Conservation (phyloP, 2,113 vertebrate genomes). For the Tragulus kanchil region DNA sequence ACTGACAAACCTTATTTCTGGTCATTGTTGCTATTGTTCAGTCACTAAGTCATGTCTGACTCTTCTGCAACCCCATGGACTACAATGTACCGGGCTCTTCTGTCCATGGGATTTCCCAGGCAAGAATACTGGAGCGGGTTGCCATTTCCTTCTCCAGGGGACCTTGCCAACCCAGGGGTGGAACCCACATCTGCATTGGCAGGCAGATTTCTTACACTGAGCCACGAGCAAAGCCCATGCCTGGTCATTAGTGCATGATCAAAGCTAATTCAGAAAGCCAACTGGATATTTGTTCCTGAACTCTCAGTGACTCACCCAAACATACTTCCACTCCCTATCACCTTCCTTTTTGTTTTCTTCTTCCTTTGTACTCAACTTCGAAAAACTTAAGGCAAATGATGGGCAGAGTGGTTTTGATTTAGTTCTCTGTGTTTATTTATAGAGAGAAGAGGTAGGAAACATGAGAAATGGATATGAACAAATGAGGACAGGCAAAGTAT, state of each 20-base stretch:
- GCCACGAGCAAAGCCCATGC: not conserved
- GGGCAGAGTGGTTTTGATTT: not conserved
- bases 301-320: not conserved
- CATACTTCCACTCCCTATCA: not conserved
- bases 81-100: not conserved
- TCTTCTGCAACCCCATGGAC: not conserved
- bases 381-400: not conserved
- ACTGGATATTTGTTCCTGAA: not conserved
- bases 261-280: not conserved
- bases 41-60: not conserved
- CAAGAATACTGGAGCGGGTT: not conserved
- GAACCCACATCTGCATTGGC: not conserved
- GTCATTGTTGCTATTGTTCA: not conserved
- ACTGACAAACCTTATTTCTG: not conserved
- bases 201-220: not conserved
- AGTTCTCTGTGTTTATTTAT: conserved; percentile 27
- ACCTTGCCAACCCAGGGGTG: not conserved
- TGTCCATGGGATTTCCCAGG: not conserved
- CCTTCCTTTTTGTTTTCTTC: not conserved
- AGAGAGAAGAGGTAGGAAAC: not conserved
- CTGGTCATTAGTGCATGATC: not conserved
- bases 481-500: not conserved
- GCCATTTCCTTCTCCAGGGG: not conserved
- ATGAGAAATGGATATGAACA: not conserved
- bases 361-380: not conserved